phyloP scores from a whole-genome alignment of 2,113 vertebrate species.

The Chiloscyllium plagiosum region DNA sequence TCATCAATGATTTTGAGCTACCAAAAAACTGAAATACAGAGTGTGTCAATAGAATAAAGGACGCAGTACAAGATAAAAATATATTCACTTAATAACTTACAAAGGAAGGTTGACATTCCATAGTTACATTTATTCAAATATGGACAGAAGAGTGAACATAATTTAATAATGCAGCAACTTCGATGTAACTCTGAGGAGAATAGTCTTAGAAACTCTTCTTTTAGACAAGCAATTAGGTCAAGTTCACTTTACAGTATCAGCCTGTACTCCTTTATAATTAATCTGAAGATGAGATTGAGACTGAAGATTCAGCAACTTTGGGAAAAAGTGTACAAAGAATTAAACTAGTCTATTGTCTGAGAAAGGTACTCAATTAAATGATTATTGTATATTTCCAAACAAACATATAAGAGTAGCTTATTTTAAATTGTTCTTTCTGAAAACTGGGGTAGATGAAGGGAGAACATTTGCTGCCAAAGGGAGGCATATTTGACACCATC shows the following conservation, averaged over 20 bases:
- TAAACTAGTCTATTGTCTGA: neutral
- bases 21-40: neutral
- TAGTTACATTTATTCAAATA: neutral
- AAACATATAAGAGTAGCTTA: neutral
- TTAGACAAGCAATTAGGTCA: slow-evolving; percentile 12
- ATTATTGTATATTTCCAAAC: neutral
- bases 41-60: neutral
- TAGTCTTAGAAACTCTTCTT: neutral
- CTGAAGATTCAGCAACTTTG: neutral
- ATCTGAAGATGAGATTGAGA: neutral
- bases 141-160: neutral
- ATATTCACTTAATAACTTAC: neutral
- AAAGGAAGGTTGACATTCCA: neutral
- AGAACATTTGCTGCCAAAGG: neutral
- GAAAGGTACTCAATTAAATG: neutral
- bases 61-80: neutral
- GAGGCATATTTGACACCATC: neutral
- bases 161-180: neutral
- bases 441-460: neutral
- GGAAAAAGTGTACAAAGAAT: neutral
- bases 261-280: slow-evolving; percentile 5
- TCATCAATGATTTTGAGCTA: neutral
- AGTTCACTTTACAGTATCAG: neutral
- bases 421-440: neutral
- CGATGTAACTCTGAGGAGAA: slow-evolving; percentile 8